phyloP scores from a whole-genome alignment of 2,888 invertebrate genomes.

The Dastarcus helophoroides region DNA sequence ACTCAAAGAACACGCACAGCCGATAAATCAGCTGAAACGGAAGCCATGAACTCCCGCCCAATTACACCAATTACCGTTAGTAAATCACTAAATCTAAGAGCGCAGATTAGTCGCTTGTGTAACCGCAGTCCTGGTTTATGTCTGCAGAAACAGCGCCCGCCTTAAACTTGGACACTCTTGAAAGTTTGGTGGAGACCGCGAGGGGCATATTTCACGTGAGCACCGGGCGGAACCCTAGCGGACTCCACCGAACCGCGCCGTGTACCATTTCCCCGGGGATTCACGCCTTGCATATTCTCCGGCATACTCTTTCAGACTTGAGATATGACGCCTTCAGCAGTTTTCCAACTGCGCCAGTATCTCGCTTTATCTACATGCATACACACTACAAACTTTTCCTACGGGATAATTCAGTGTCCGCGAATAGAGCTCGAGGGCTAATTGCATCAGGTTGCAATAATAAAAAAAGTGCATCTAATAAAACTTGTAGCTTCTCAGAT shows the following conservation, averaged over 20 bases:
- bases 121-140: conserved; percentile 29
- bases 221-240: conserved; percentile 22
- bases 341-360: no score
- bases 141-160: no score
- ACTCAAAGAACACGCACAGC: no score
- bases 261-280: conserved; percentile 18
- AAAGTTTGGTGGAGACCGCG: conserved; percentile 28
- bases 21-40: conserved; percentile 8
- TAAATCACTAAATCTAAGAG: conserved; percentile 35
- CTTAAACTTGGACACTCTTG: conserved; percentile 30
- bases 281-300: conserved; percentile 13
- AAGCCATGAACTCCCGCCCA: conserved; percentile 20
- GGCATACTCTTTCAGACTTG: no score
- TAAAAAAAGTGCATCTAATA: no score
- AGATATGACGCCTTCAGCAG: no score
- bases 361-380: no score
- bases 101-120: conserved; percentile 34
- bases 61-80: conserved; percentile 33
- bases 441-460: no score
- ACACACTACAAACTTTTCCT: no score
- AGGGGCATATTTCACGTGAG: conserved; percentile 31
- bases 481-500: no score
- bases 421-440: no score
- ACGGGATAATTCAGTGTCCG: no score
- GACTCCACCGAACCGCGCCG: conserved; percentile 22